Conservation (phyloP, 2,113 vertebrate genomes). For the Sorex araneus region DNA sequence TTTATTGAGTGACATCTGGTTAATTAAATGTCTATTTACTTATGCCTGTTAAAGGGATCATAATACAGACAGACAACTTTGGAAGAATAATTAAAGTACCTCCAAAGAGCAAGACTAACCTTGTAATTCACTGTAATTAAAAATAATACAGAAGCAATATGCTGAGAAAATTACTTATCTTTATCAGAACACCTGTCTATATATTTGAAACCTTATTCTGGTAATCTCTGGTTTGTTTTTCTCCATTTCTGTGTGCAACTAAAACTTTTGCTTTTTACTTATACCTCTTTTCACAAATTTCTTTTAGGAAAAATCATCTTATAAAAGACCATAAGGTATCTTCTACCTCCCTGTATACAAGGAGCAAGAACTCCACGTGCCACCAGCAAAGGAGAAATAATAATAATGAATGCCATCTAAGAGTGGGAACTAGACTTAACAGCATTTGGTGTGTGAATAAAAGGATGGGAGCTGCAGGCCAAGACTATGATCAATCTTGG, state of each 20-base stretch:
- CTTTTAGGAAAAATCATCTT: constrained; percentile 34
- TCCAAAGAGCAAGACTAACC: constrained; percentile 87
- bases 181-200: constrained; percentile 85
- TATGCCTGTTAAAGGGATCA: constrained; percentile 83
- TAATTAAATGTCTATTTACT: constrained; percentile 90
- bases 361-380: not conserved
- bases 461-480: no score
- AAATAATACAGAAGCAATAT: constrained; percentile 87
- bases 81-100: constrained; percentile 88
- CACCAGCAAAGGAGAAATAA: not conserved
- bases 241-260: constrained; percentile 69
- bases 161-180: constrained; percentile 85
- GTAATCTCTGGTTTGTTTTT: constrained; percentile 77
- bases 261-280: constrained; percentile 61
- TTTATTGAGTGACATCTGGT: constrained; percentile 89
- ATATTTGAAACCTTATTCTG: constrained; percentile 83
- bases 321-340: not conserved
- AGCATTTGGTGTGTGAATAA: not conserved
- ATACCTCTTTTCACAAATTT: constrained; percentile 15
- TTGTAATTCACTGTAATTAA: constrained; percentile 89
- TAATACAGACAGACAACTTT: constrained; percentile 88
- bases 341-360: not conserved
- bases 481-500: not conserved
- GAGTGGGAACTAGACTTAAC: not conserved
- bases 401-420: not conserved